Base-by-base conservation (phyloP, 2,113 vertebrate species). In the Gavialis gangeticus region DNA sequence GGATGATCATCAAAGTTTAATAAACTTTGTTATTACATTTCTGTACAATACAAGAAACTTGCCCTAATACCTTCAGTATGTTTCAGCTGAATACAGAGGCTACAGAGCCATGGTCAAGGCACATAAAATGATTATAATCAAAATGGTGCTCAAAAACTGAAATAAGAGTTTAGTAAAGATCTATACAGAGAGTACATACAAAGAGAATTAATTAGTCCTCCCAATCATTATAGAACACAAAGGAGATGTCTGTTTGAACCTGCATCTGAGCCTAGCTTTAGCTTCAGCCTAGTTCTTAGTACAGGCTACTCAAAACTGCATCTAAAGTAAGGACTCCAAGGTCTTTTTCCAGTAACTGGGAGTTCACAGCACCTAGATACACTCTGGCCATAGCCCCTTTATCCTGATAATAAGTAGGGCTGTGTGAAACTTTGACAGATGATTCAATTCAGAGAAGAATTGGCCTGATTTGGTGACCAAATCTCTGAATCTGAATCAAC, bases 161-260 rank as follows among this genome's bases (percentile, higher is more conserved):
- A 19, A 9, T 19, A 18, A 34, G 46, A 69, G 11, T 77, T 77
- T n/a, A 0, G 57, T 28, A 13, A 5, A 77, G 79, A 54, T 25
- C 85, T 4, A 17, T 63, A 76, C 28, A 46, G 0, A 1, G 19
- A 10, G 54, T 0, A 0, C 17, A n/a, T n/a, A 30, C 12, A 37
- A 46, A 46, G 46, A 46, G 46, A 46, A 46, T 46, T 46, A 46
- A 46, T 46, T 46, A 46, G 10, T 15, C 59, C 28, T 18, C 54
- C 6, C 46, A 34, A 66, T n/a, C 46, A 69, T 6, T 18, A 76
- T 22, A 89, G 12, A 12, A 64, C 66, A 24, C 12, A 76, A 80
- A 90, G 16, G 2, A 3, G 86, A 57, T 3, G 5, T 62, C 64
- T 24, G 71, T 22, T 22, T 30, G 63, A 46, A 46, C 46, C 46